A percentile compares a stretch with the other conserved stretches of the same genome.
These are phyloP conservation scores for Temnothorax rugatulus DNA, from an alignment of 2,888 invertebrate species.

Conservation along the genomic window DNA sequence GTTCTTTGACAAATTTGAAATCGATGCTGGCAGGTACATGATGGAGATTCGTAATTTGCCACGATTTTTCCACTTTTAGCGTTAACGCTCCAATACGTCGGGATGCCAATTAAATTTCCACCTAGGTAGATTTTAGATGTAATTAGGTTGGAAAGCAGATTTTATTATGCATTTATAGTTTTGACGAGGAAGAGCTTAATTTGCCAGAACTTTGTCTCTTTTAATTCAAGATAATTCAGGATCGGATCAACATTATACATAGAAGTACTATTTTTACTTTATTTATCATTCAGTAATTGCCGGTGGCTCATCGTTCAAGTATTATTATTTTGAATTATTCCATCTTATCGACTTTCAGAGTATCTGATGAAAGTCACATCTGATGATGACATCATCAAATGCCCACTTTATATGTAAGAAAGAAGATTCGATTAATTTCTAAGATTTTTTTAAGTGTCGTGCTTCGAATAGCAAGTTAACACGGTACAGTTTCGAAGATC, in stretches of 20 bases:
- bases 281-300: neutral
- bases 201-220: neutral
- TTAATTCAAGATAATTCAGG: neutral
- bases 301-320: neutral
- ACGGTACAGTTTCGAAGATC: slow-evolving; percentile 3
- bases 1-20: slow-evolving; percentile 53
- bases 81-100: neutral
- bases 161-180: slow-evolving; percentile 4
- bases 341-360: neutral
- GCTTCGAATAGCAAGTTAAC: slow-evolving; percentile 20
- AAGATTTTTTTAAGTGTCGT: neutral
- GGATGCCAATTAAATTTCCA: neutral
- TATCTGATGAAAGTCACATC: neutral
- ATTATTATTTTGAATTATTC: neutral
- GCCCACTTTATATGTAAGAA: neutral
- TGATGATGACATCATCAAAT: neutral
- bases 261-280: neutral
- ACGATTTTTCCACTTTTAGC: slow-evolving; percentile 20
- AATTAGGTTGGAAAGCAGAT: neutral
- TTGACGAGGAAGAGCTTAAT: neutral
- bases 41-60: slow-evolving; percentile 31
- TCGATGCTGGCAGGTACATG: slow-evolving; percentile 41
- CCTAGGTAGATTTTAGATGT: neutral
- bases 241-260: neutral
- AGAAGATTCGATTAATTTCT: neutral